Percentiles rank a stretch among this genome's conserved stretches.
Conservation (phyloP, 1,140 invertebrate genomes). For the Drosophila lowei region DNA sequence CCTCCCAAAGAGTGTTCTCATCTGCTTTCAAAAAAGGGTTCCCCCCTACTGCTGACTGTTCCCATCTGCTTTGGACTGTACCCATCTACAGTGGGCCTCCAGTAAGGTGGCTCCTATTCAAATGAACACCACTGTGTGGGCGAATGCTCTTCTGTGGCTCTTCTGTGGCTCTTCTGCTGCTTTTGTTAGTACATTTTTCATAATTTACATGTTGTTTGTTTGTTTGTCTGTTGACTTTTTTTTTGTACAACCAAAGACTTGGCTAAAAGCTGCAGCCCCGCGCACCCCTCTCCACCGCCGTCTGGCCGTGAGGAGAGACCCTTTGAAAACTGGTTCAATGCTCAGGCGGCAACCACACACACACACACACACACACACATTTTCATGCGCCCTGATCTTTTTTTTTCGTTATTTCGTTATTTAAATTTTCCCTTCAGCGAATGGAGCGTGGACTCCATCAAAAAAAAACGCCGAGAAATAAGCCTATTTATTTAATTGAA, state of each 20-base stretch:
- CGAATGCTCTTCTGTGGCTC: constrained; percentile 17
- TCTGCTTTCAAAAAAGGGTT: no score
- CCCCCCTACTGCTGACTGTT: no score
- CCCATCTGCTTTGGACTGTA: no score
- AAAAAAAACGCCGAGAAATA: constrained; percentile 47
- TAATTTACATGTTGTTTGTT: constrained; percentile 76
- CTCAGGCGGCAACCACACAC: constrained; percentile 33
- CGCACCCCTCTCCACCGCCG: not conserved
- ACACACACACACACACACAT: constrained; percentile 19
- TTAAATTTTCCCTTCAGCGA: constrained; percentile 59
- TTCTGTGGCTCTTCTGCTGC: constrained; percentile 52
- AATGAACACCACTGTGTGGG: not conserved
- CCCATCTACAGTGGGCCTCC: no score
- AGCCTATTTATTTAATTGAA: constrained; percentile 81
- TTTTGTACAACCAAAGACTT: constrained; percentile 70
- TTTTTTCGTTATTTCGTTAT: constrained; percentile 44
- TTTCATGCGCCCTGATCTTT: constrained; percentile 45
- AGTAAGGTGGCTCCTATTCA: constrained; percentile 3
- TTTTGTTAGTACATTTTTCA: constrained; percentile 80
- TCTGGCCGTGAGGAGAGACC: constrained; percentile 16
- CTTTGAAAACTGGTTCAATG: constrained; percentile 69
- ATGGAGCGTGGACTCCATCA: constrained; percentile 47
- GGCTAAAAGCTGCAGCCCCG: constrained; percentile 69
- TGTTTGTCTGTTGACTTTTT: constrained; percentile 79
- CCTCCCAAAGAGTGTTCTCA: no score